Base-by-base conservation (phyloP, 2,797 vertebrate genomes). In the Erpetoichthys calabaricus region DNA sequence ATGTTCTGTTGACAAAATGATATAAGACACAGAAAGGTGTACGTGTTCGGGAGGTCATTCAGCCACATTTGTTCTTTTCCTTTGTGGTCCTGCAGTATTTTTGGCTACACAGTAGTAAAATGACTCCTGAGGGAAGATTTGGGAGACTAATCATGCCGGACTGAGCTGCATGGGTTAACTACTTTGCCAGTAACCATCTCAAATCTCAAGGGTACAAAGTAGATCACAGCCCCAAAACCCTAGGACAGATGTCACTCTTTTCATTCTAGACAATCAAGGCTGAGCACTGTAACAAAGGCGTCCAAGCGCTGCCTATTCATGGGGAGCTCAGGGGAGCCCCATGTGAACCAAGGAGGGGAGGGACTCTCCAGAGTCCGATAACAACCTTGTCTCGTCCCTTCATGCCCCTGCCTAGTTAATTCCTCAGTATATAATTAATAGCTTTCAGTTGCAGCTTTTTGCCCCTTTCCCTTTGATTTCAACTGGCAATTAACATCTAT, bases 401-500 rank as follows among this genome's bases (percentile, higher is more conserved):
- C 67, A 68, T 62, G 60, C 68, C 61, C 70, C 66, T 52, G 52
- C 62, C 58, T 53, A 54, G 56, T 66, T 50, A 45, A 61, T 77
- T 63, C 67, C 68, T 61, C 63, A 58, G 64, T 73, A 75, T 73
- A 75, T 80, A 81, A 84, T 86, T 84, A 84, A 84, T 81, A 71
- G 72, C 77, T 75, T 78, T 78, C 60, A 68, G 71, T 70, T 67
- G 73, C 71, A 74, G 75, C 70, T 75, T 68, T 74, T 62, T 73
- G 75, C 73, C 70, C 7, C 65, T 68, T 76, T 68, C 63, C 74
- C 75, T 79, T 73, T 72, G 78, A 80, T 80, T 80, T 74, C 80
- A 77, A 71, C 57, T 49, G 62, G 60, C 79, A 79, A 85, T 85
- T 83, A 86, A 75, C 80, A 75, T 78, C 78, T 68, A 84, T 83